phyloP scores from a whole-genome alignment of 1,140 invertebrate genomes.

The Apis cerana region DNA sequence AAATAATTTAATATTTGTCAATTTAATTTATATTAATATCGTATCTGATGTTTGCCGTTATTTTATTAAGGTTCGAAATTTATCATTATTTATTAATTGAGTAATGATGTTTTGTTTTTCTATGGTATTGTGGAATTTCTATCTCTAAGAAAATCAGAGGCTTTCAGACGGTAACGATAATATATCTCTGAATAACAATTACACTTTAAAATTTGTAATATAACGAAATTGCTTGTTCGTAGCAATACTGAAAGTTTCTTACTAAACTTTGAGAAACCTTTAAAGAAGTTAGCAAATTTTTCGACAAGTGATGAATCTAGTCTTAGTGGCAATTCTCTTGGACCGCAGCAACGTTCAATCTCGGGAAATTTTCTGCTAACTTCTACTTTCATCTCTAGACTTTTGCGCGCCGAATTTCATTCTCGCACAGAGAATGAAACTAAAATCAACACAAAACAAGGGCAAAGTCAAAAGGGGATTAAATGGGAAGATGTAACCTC shows the following conservation, averaged over 20 bases:
- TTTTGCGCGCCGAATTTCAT: conserved; percentile 34
- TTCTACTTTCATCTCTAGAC: conserved; percentile 47
- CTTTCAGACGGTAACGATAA: too few relatives aligned
- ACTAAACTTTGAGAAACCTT: neutral
- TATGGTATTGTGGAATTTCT: too few relatives aligned
- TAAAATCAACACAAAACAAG: conserved; percentile 40
- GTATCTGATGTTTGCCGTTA: too few relatives aligned
- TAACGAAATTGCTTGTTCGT: neutral
- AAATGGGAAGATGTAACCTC: conserved; percentile 13
- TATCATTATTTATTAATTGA: too few relatives aligned
- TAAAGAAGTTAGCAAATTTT: conserved; percentile 32
- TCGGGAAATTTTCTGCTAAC: conserved; percentile 44
- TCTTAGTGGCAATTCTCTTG: conserved; percentile 20
- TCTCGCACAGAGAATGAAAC: neutral
- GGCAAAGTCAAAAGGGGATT: conserved; percentile 27
- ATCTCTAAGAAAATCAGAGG: too few relatives aligned
- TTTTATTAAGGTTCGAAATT: too few relatives aligned
- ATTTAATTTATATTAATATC: too few relatives aligned
- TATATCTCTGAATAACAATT: too few relatives aligned
- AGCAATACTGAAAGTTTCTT: conserved; percentile 17
- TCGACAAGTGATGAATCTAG: conserved; percentile 15
- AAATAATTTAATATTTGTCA: too few relatives aligned
- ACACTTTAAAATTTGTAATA: conserved; percentile 13
- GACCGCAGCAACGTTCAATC: conserved; percentile 43
- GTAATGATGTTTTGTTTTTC: too few relatives aligned